Evolutionary conservation across 2,888 invertebrate genomes (phyloP), one percentile per base, ranked within the genome.

Genomic region (Leptinotarsa peninsularis): DNA sequence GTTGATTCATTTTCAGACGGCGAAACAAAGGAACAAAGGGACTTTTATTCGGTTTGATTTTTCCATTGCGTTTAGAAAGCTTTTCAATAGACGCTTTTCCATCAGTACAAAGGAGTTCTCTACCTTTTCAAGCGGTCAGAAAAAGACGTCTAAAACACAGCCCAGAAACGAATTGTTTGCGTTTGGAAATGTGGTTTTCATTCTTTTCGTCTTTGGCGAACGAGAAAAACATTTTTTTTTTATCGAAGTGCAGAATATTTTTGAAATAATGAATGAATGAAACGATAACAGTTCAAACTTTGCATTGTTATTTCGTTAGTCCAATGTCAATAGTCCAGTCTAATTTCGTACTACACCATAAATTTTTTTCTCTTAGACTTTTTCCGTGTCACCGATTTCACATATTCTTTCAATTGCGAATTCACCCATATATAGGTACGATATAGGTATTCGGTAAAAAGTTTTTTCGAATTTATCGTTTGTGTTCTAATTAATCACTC

Each of bases 21-120:
- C 63, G 33, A 63, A 63, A 63, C 63, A 63, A 63, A 63, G 63
- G 63, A 63, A 63, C 63, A 63, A 63, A 63, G 63, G 63, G 33
- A 17, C 63, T 63, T 27, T 63, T 17, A n/a, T 63, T 63, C 63
- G n/a, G 63, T 63, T 33, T 63, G 63, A 33, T 63, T 63, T 63
- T 63, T 43, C 63, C 63, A 33, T 63, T 63, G 13, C 43, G 43
- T 15, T n/a, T 17, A 43, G 63, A 63, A 43, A 63, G 63, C 33
- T 33, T 63, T 63, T 63, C 63, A 58, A 23, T 23, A 43, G 43
- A 43, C 3, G 58, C 15, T 58, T 58, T 58, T 58, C 58, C 58
- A 58, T 58, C 21, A 58, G 33, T n/a, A 63, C n/a, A 43, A 63
- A 63, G 63, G n/a, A 63, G 43, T 63, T 63, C 63, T 33, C 43